phyloP scores from a whole-genome alignment of 2,113 vertebrate genomes.

The Podarcis muralis region DNA sequence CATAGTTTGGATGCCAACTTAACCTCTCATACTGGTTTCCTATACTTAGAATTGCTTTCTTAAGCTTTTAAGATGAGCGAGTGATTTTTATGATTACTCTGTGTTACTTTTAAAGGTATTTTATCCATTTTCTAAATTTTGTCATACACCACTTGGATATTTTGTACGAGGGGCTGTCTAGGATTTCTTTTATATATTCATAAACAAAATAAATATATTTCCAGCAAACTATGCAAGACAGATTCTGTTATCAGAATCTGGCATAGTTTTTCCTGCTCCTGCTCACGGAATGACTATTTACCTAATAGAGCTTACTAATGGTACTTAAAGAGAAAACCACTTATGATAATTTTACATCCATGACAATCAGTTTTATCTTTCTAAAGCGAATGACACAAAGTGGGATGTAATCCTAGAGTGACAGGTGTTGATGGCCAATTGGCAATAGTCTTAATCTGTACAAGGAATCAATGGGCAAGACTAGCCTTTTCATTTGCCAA shows the following conservation, averaged over 20 bases:
- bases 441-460: neutral
- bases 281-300: constrained; percentile 1
- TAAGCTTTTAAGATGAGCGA: too few species aligned
- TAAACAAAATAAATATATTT: neutral
- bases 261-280: neutral
- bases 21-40: too few species aligned
- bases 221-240: neutral
- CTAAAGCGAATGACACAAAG: constrained; percentile 11
- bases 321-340: neutral
- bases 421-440: neutral
- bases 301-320: constrained; percentile 18
- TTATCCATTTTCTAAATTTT: too few species aligned
- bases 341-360: constrained; percentile 6
- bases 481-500: too few species aligned
- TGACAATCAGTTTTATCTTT: constrained; percentile 6
- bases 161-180: too few species aligned
- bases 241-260: neutral
- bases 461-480: neutral
- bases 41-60: too few species aligned
- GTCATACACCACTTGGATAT: too few species aligned
- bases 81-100: too few species aligned
- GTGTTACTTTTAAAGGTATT: too few species aligned
- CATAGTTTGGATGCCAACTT: too few species aligned
- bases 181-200: too few species aligned
- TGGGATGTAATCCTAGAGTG: neutral